Base-by-base conservation (phyloP, 1,140 invertebrate genomes). In the Achroia grisella region DNA sequence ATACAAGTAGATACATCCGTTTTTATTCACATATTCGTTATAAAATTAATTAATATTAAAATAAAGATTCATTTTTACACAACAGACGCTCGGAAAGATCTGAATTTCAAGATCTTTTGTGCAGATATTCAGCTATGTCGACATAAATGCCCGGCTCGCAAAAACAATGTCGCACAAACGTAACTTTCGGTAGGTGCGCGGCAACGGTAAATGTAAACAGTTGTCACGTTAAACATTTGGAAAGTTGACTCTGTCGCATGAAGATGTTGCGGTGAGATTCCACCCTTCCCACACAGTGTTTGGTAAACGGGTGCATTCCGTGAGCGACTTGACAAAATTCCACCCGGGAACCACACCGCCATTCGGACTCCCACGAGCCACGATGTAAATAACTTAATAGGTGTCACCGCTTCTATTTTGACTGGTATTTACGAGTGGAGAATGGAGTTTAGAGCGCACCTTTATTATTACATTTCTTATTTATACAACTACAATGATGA, bases 221-320 rank as follows among this genome's bases (percentile, higher is more conserved):
- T 48, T 48, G 52, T 44, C 44, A 23, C 42, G 23, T 27, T 9
- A 23, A 45, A 52, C 52, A 60, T 70, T 70, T 58, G 55, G 54
- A 71, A 79, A 77, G 63, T 71, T 71, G 66, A 61, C 47, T 64
- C 47, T 52, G 44, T 44, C 58, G 55, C 57, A 79, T 80, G 71
- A 80, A 80, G 76, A 83, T 71, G 71, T 77, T 60, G 64, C 47
- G 64, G 67, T 59, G 61, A 62, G 65, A 75, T 78, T 73, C 69
- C 40, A 40, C 37, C 40, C 32, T 48, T 56, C 61, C n/a, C 40
- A 31, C 17, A 37, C 14, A 37, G 15, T 15, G 14, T 75, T 76
- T 66, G 58, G 60, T 71, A 69, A 71, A 56, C 61, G 61, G 62
- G 61, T 66, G 63, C 74, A 83, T 83, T 72, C 78, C 65, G 33